Evolutionary conservation across 1,140 invertebrate genomes (phyloP).

Genomic region (Drosophila pachea): DNA sequence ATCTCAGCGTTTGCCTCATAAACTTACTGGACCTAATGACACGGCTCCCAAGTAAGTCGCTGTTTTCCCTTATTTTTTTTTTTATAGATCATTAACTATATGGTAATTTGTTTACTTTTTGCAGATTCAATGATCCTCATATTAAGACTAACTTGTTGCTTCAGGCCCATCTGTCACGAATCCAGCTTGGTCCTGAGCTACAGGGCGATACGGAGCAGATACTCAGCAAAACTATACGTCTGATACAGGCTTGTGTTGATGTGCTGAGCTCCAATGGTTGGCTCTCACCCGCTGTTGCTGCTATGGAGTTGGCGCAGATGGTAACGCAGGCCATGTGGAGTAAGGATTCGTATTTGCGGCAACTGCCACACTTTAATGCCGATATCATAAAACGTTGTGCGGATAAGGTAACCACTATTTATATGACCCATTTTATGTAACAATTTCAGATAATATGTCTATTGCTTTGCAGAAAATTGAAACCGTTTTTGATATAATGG

Average conservation of each 20-base stretch:
- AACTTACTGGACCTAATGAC: constrained; percentile 82
- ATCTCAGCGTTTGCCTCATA: constrained; percentile 88
- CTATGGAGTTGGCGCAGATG: constrained; percentile 99
- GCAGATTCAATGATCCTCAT: constrained; percentile 96
- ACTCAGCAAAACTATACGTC: constrained; percentile 90
- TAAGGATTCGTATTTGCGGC: constrained; percentile 98
- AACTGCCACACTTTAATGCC: constrained; percentile 95
- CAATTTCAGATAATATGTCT: too few species aligned
- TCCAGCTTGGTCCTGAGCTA: constrained; percentile 96
- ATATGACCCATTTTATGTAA: too few species aligned
- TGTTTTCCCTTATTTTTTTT: background rate
- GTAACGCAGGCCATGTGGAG: constrained; percentile 99
- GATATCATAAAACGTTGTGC: constrained; percentile 95
- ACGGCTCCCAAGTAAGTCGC: constrained; percentile 80
- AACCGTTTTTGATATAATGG: constrained; percentile 99
- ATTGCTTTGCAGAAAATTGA: constrained; percentile 85
- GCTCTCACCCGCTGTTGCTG: constrained; percentile 97
- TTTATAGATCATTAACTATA: background rate
- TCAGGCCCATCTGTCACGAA: constrained; percentile 96
- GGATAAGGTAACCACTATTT: constrained; percentile 82
- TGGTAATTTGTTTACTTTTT: constrained; percentile 25
- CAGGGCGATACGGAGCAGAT: constrained; percentile 97
- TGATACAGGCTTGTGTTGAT: constrained; percentile 99
- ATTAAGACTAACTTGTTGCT: constrained; percentile 97
- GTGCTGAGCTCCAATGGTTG: constrained; percentile 98